phyloP scores from a whole-genome alignment of 2,113 vertebrate species.

The Phasianus colchicus region DNA sequence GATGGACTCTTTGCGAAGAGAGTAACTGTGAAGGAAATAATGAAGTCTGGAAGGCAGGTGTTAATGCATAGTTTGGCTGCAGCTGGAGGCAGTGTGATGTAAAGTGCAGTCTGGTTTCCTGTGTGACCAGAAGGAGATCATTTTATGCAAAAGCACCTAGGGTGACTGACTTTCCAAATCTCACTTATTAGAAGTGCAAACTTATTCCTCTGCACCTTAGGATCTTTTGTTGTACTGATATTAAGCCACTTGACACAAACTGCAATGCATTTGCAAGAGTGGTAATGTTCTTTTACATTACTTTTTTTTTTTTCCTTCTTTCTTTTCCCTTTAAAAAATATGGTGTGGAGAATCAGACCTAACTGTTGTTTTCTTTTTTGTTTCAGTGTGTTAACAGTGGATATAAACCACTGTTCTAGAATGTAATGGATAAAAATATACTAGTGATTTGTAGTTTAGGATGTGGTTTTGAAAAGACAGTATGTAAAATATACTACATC shows the following conservation, averaged over 20 bases:
- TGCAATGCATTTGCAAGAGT: not conserved
- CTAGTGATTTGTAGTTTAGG: not conserved
- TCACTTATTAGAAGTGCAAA: conserved; percentile 58
- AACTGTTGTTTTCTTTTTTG: conserved; percentile 60
- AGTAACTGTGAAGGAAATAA: conserved; percentile 34
- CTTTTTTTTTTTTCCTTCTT: not conserved
- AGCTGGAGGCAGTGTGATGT: conserved; percentile 6
- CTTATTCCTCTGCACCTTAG: conserved; percentile 55
- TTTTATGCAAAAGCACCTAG: conserved; percentile 62
- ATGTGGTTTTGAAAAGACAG: conserved; percentile 6
- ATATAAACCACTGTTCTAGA: conserved; percentile 22
- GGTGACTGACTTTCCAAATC: conserved; percentile 45
- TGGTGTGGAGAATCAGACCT: conserved; percentile 14
- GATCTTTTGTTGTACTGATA: conserved; percentile 60
- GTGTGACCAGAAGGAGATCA: conserved; percentile 24
- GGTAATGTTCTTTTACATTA: conserved; percentile 23
- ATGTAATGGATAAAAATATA: conserved; percentile 48
- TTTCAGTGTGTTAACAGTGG: conserved; percentile 25
- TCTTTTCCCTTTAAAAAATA: conserved; percentile 28
- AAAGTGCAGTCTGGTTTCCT: conserved; percentile 28
- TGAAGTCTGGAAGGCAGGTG: conserved; percentile 35
- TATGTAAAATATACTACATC: conserved; percentile 1
- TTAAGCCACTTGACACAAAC: conserved; percentile 30
- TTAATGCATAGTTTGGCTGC: conserved; percentile 18
- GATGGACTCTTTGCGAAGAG: conserved; percentile 53